Evolutionary conservation across 2,113 vertebrate genomes (phyloP).

Genomic region (Lepisosteus osseus): DNA sequence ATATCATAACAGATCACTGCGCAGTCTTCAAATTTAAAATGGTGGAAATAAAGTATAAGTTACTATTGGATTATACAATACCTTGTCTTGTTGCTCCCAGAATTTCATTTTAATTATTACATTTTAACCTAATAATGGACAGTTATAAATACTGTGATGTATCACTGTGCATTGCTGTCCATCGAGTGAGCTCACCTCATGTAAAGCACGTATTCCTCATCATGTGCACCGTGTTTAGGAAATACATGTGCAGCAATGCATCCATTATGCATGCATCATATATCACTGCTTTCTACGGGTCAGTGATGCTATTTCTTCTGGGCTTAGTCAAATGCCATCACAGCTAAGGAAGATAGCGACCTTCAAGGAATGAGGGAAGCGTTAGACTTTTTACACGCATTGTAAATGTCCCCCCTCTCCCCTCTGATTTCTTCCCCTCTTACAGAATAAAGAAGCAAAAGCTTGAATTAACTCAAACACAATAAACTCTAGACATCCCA

Average conservation of each 20-base stretch:
- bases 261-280: slow-evolving; percentile 56
- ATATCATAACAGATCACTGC: too few relatives aligned
- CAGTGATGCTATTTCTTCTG: slow-evolving; percentile 37
- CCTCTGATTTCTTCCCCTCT: background rate
- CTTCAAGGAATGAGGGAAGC: background rate
- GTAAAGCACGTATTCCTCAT: slow-evolving; percentile 39
- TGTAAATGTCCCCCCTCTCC: background rate
- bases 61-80: too few relatives aligned
- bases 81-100: too few relatives aligned
- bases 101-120: too few relatives aligned
- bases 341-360: background rate
- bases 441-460: background rate
- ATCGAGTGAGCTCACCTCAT: too few relatives aligned
- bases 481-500: background rate
- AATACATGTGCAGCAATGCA: slow-evolving; percentile 36
- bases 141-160: too few relatives aligned
- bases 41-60: too few relatives aligned
- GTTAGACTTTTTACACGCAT: background rate
- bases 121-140: too few relatives aligned
- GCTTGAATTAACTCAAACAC: background rate
- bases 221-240: slow-evolving; percentile 19
- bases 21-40: too few relatives aligned
- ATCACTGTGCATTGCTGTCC: too few relatives aligned
- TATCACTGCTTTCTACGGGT: slow-evolving; percentile 52
- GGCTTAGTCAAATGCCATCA: slow-evolving; percentile 50